Conservation (phyloP, 2,888 invertebrate species). For the Drosophila sordidapex region DNA sequence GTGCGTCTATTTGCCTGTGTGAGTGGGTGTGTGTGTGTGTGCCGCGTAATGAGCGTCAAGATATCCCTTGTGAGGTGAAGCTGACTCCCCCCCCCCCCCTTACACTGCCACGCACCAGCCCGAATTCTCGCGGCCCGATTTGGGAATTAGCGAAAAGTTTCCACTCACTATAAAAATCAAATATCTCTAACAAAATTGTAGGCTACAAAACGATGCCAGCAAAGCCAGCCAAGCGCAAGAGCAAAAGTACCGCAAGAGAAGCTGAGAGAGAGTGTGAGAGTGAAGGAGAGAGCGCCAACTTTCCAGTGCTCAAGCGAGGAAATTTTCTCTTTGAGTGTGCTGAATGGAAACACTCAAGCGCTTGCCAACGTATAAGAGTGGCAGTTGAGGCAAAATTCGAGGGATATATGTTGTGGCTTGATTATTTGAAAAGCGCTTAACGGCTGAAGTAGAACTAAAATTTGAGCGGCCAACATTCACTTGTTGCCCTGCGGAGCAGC, state of each 20-base stretch:
- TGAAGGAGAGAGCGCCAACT: conserved; percentile 11
- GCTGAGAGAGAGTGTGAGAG: too few species aligned
- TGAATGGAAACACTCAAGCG: conserved; percentile 59
- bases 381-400: conserved; percentile 11
- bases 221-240: conserved; percentile 39
- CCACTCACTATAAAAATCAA: conserved; percentile 53
- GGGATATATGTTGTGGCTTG: conserved; percentile 24
- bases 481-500: conserved; percentile 58
- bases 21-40: conserved; percentile 25
- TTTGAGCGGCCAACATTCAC: conserved; percentile 37
- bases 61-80: conserved; percentile 34
- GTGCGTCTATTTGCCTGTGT: conserved; percentile 1
- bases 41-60: conserved; percentile 52
- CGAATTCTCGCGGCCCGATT: conserved; percentile 42
- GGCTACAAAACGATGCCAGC: conserved; percentile 55
- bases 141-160: conserved; percentile 38
- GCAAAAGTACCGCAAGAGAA: conserved; percentile 45
- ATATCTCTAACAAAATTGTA: conserved; percentile 58
- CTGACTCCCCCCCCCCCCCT: conserved; percentile 1
- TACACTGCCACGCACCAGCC: background rate
- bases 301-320: conserved; percentile 52
- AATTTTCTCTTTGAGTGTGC: conserved; percentile 61
- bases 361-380: conserved; percentile 60
- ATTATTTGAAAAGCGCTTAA: conserved; percentile 53
- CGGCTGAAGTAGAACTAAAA: conserved; percentile 22